A percentile compares a stretch with the other conserved stretches of the same genome.
These are phyloP conservation scores for Gymnocypris eckloni DNA, from an alignment of 2,797 vertebrate genomes.

Conservation along the genomic window DNA sequence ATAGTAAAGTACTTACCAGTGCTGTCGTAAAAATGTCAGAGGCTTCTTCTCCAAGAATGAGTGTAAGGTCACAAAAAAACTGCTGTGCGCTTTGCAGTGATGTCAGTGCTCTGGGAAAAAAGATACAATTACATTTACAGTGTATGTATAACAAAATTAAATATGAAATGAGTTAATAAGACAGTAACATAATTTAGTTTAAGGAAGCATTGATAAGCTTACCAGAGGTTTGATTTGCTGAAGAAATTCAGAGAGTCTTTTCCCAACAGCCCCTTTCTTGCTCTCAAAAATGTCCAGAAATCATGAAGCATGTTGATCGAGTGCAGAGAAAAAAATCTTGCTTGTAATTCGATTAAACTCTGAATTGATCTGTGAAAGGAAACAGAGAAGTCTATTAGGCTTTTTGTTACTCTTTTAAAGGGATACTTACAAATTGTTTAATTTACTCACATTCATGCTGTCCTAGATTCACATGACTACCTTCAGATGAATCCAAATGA, in stretches of 20 bases:
- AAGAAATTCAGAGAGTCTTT: constrained; percentile 29
- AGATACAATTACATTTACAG: too few relatives aligned
- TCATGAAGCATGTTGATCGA: too few relatives aligned
- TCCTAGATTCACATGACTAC: too few relatives aligned
- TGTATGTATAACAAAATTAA: not conserved
- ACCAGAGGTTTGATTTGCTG: constrained; percentile 31
- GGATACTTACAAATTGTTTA: too few relatives aligned
- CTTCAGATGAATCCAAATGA: too few relatives aligned
- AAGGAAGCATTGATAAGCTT: not conserved
- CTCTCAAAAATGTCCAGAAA: not conserved
- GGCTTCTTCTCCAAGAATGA: constrained; percentile 36
- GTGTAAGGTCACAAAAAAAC: constrained; percentile 26
- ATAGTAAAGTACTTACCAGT: not conserved
- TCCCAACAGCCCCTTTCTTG: constrained; percentile 40
- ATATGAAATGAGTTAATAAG: not conserved
- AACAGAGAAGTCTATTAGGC: too few relatives aligned
- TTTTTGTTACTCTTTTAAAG: too few relatives aligned
- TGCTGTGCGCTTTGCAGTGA: constrained; percentile 14
- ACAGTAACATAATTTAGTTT: not conserved
- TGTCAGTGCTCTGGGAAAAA: not conserved
- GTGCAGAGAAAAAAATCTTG: too few relatives aligned
- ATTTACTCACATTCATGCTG: too few relatives aligned
- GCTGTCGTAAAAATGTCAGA: constrained; percentile 26
- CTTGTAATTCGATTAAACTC: too few relatives aligned
- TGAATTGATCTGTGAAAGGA: too few relatives aligned